A percentile compares a stretch with the other conserved stretches of the same genome.
phyloP scores from a whole-genome alignment of 2,797 vertebrate species.

The Phylloscopus collybita region DNA sequence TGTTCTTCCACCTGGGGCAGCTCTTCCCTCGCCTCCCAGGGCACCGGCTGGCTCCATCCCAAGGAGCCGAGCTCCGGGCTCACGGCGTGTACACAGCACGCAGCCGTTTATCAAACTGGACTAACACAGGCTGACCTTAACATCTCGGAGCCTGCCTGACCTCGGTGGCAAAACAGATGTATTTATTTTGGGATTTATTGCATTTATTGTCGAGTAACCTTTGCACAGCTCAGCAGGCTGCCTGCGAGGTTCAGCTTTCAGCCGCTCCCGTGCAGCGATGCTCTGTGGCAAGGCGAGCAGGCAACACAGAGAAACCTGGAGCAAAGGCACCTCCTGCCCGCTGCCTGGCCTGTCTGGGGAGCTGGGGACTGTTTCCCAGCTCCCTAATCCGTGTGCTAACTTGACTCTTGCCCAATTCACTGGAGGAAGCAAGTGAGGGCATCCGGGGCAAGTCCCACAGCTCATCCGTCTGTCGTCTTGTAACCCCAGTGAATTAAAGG shows the following conservation, averaged over 20 bases:
- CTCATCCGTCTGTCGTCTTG: neutral
- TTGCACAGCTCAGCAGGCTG: neutral
- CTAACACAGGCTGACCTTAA: slow-evolving; percentile 42
- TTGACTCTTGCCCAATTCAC: neutral
- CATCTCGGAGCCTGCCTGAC: neutral
- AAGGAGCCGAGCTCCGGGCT: neutral
- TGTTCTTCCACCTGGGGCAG: neutral
- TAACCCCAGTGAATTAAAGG: neutral
- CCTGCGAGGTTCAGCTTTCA: rapidly evolving
- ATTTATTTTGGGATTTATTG: slow-evolving; percentile 14
- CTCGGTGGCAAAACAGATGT: neutral
- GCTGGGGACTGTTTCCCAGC: neutral
- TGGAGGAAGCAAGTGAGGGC: neutral
- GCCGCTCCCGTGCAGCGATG: rapidly evolving
- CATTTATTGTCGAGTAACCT: slow-evolving; percentile 26
- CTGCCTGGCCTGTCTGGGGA: neutral
- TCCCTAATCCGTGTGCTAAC: neutral
- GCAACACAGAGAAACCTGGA: neutral
- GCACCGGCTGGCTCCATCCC: neutral
- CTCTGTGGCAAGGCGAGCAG: neutral
- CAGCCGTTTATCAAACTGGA: neutral
- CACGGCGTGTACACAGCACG: rapidly evolving
- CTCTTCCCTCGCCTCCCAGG: neutral
- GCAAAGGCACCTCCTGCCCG: neutral
- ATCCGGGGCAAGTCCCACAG: neutral